Evolutionary conservation across 1,140 invertebrate genomes (phyloP).

Genomic region (Chelonus insularis): DNA sequence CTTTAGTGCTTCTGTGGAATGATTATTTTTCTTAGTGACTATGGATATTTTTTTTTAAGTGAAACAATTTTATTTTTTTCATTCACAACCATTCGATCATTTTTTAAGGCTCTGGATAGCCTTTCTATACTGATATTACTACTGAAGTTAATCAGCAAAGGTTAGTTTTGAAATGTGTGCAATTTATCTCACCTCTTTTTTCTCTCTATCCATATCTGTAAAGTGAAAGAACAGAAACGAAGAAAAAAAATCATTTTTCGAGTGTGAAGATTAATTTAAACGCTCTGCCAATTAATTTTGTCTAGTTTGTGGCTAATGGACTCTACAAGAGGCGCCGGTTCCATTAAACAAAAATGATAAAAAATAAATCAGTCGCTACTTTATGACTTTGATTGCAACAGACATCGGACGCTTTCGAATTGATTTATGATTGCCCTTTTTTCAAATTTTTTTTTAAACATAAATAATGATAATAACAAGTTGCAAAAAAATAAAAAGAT

Average conservation of each 20-base stretch:
- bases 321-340: no score
- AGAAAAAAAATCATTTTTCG: not conserved
- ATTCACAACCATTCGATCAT: no score
- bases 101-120: no score
- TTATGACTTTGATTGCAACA: slow-evolving; percentile 2
- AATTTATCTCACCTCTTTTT: slow-evolving; percentile 2
- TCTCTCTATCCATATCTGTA: not conserved
- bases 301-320: slow-evolving; percentile 22
- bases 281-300: slow-evolving; percentile 17
- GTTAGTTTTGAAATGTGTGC: slow-evolving; percentile 6
- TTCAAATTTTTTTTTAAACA: not conserved
- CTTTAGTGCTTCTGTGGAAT: no score
- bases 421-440: slow-evolving; percentile 14
- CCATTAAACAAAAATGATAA: not conserved
- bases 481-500: not conserved
- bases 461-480: not conserved
- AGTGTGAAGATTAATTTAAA: slow-evolving; percentile 23
- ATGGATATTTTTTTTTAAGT: no score
- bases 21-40: no score
- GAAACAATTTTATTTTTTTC: no score
- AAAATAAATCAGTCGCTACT: not conserved
- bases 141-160: not conserved
- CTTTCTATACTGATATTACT: not conserved
- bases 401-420: slow-evolving; percentile 2
- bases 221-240: no score